Evolutionary conservation across 2,113 vertebrate species (phyloP).

Genomic region (Mormyrus lacerda): DNA sequence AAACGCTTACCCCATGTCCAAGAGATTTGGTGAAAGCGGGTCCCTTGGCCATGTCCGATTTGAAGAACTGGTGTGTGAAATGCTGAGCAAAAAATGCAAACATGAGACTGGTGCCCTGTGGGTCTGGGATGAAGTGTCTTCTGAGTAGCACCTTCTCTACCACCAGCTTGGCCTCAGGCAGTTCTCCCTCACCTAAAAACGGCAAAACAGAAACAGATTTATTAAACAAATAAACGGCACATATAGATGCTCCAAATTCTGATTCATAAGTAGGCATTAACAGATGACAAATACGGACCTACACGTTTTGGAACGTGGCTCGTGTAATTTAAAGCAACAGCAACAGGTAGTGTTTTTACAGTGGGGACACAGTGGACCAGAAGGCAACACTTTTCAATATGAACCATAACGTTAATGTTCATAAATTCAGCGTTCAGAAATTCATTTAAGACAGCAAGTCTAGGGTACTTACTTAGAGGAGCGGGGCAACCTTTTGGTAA

Average conservation of each 20-base stretch:
- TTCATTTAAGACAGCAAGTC: background rate
- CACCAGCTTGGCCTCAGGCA: constrained; percentile 74
- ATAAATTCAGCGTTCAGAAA: background rate
- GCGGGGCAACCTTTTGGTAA: constrained; percentile 83
- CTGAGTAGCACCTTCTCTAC: constrained; percentile 82
- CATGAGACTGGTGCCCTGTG: constrained; percentile 87
- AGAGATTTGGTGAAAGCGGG: constrained; percentile 77
- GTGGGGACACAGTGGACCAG: background rate
- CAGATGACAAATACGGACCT: background rate
- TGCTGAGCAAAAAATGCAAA: constrained; percentile 97
- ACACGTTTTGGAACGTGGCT: background rate
- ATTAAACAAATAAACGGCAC: background rate
- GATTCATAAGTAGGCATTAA: background rate
- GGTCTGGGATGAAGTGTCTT: constrained; percentile 84
- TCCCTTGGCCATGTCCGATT: constrained; percentile 78
- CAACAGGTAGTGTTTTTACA: constrained; percentile 6
- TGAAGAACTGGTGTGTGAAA: constrained; percentile 96
- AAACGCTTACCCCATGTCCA: constrained; percentile 77
- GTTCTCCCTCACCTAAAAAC: constrained; percentile 76
- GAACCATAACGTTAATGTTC: background rate
- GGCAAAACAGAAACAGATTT: background rate
- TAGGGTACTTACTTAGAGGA: constrained; percentile 75
- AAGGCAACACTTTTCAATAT: background rate
- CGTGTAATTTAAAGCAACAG: background rate
- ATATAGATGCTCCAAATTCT: background rate